phyloP scores from a whole-genome alignment of 2,888 invertebrate species.

The Capitulum mitella region DNA sequence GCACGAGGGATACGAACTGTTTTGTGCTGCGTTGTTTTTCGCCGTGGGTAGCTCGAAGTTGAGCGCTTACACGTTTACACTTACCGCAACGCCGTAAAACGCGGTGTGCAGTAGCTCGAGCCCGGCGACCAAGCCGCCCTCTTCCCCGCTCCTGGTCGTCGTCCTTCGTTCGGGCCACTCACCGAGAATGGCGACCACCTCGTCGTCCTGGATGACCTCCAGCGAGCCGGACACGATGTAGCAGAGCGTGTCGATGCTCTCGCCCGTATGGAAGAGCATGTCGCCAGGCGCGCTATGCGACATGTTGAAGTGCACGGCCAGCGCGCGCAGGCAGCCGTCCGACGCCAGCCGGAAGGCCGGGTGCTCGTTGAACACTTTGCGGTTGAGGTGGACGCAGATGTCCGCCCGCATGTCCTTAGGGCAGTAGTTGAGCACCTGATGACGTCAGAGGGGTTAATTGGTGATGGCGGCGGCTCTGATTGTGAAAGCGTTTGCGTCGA shows the following conservation, averaged over 20 bases:
- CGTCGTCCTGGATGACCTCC: conserved; percentile 99
- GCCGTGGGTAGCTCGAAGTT: too few relatives aligned
- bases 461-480: too few relatives aligned
- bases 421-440: conserved; percentile 95
- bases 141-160: too few relatives aligned
- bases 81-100: too few relatives aligned
- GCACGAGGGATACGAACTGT: too few relatives aligned
- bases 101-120: too few relatives aligned
- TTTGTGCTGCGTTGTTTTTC: too few relatives aligned
- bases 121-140: too few relatives aligned
- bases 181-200: conserved; percentile 98
- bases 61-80: too few relatives aligned
- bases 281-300: conserved; percentile 95
- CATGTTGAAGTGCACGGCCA: conserved; percentile 95
- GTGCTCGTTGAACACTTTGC: conserved; percentile 97
- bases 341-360: conserved; percentile 90
- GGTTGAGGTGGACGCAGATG: conserved; percentile 98
- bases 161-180: too few relatives aligned
- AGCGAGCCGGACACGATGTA: conserved; percentile 98
- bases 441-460: too few relatives aligned
- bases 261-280: conserved; percentile 97
- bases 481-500: too few relatives aligned
- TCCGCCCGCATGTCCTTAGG: conserved; percentile 99
- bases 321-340: conserved; percentile 92
- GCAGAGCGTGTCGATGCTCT: conserved; percentile 95